Conservation (phyloP, 64 coral and sea anemone species). For the Catalaphyllia jardinei region DNA sequence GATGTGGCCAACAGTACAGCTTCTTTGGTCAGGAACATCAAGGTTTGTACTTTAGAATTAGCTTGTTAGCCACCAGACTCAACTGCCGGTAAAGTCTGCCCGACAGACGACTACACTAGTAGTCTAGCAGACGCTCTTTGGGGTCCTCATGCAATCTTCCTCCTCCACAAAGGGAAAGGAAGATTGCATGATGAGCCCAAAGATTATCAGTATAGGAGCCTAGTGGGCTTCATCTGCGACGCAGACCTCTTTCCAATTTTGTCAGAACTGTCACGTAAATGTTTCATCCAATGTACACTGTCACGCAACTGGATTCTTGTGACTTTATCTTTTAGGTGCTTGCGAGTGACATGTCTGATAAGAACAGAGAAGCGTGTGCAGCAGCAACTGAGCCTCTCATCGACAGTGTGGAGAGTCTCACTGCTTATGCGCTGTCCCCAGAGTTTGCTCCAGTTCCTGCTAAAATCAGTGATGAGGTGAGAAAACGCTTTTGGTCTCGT, state of each 20-base stretch:
- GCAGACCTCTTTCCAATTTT: not conserved
- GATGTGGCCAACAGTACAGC: slow-evolving; percentile 98
- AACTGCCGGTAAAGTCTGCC: no score
- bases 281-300: no score
- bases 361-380: slow-evolving; percentile 77
- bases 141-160: no score
- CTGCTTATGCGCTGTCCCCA: slow-evolving; percentile 93
- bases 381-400: slow-evolving; percentile 76
- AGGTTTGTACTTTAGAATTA: slow-evolving; percentile 56
- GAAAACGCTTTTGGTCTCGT: not conserved
- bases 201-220: no score
- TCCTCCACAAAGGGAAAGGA: not conserved
- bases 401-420: slow-evolving; percentile 88
- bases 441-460: slow-evolving; percentile 94
- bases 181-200: no score
- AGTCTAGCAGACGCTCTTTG: no score
- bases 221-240: no score
- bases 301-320: not conserved
- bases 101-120: no score
- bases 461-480: slow-evolving; percentile 94
- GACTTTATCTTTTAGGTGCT: slow-evolving; percentile 6
- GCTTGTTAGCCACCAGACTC: no score
- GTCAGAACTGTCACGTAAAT: not conserved
- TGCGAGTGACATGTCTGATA: slow-evolving; percentile 75
- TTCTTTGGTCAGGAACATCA: slow-evolving; percentile 93